A percentile compares a stretch with the other conserved stretches of the same genome.
phyloP scores from a whole-genome alignment of 2,113 vertebrate species.

The Eptesicus fuscus region DNA sequence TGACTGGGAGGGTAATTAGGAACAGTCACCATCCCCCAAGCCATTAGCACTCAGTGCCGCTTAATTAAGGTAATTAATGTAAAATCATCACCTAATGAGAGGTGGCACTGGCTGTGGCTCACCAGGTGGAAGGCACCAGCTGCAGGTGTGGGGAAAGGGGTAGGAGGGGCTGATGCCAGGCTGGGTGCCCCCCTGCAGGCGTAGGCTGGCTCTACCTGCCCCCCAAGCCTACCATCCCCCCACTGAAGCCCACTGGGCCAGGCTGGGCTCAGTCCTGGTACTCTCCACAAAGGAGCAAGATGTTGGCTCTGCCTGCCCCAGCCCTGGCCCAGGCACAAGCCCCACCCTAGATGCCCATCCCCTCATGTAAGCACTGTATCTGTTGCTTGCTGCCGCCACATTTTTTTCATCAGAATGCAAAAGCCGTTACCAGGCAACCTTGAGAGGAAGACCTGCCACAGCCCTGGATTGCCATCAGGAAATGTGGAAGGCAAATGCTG shows the following conservation, averaged over 20 bases:
- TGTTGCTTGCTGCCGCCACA: constrained; percentile 34
- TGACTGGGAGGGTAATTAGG: constrained; percentile 70
- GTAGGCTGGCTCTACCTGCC: not conserved
- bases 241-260: not conserved
- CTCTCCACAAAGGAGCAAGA: not conserved
- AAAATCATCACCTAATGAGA: constrained; percentile 79
- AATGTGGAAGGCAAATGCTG: not conserved
- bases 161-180: constrained; percentile 1
- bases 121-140: constrained; percentile 59
- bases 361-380: not conserved
- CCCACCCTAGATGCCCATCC: not conserved
- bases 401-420: constrained; percentile 63
- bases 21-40: constrained; percentile 48
- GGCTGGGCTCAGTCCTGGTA: not conserved
- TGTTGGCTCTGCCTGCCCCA: not conserved
- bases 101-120: constrained; percentile 67
- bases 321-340: not conserved
- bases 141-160: constrained; percentile 63
- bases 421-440: constrained; percentile 73
- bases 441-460: constrained; percentile 61
- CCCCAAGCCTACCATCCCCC: not conserved
- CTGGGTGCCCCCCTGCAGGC: not conserved
- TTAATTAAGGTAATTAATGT: constrained; percentile 85
- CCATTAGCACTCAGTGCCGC: constrained; percentile 61
- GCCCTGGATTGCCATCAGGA: constrained; percentile 23